Evolutionary conservation across 2,888 invertebrate species (phyloP).

Genomic region (Athripsodes cinereus): DNA sequence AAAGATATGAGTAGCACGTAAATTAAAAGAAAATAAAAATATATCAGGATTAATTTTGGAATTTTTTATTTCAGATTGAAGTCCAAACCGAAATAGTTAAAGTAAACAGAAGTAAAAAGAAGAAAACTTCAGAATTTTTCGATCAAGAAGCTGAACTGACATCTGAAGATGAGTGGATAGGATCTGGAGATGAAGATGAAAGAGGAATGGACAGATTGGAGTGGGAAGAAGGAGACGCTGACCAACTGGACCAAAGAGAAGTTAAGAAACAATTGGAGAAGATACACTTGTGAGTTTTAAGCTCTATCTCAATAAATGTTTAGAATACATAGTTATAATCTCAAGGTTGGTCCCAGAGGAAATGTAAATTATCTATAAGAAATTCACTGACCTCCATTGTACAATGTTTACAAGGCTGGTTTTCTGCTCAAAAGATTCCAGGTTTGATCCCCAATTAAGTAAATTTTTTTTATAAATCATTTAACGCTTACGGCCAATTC

Average conservation of each 20-base stretch:
- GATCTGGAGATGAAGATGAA: slow-evolving; percentile 84
- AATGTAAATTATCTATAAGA: too few species aligned
- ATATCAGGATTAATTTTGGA: background rate
- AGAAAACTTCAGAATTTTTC: slow-evolving; percentile 64
- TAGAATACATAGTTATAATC: too few species aligned
- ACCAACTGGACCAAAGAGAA: slow-evolving; percentile 73
- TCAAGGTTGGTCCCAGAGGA: too few species aligned
- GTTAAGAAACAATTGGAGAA: slow-evolving; percentile 73
- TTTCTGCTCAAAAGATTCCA: too few species aligned
- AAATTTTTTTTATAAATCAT: too few species aligned
- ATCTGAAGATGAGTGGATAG: slow-evolving; percentile 81
- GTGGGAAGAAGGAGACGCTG: slow-evolving; percentile 77
- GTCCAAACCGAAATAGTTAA: slow-evolving; percentile 6
- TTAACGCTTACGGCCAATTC: too few species aligned
- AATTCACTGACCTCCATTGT: too few species aligned
- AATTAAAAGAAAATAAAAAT: too few species aligned
- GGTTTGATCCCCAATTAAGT: too few species aligned
- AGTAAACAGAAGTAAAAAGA: slow-evolving; percentile 34
- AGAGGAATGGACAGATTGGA: slow-evolving; percentile 73
- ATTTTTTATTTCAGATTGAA: slow-evolving; percentile 16
- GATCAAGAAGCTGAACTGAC: slow-evolving; percentile 85
- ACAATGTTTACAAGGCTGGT: too few species aligned
- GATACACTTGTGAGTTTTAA: slow-evolving; percentile 65
- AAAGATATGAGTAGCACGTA: too few species aligned
- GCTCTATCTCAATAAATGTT: background rate